Percentiles rank a stretch among this genome's conserved stretches.
Conservation (phyloP, 2,888 invertebrate species). For the Amblyjoppa fuscipennis region DNA sequence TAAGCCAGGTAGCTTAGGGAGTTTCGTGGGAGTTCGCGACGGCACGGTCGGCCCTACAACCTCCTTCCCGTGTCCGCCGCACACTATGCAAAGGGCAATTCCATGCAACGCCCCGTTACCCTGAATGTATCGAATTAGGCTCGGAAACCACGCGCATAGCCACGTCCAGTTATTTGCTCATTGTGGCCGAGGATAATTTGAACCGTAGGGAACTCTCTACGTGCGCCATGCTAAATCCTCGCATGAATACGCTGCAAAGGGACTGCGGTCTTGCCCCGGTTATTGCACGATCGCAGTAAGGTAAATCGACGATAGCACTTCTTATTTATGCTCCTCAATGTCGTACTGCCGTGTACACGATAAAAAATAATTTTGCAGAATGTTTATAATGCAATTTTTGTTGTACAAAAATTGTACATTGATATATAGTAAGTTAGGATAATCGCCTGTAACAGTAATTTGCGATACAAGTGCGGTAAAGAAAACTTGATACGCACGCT, state of each 20-base stretch:
- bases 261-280: slow-evolving; percentile 38
- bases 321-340: background rate
- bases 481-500: too few species aligned
- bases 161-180: slow-evolving; percentile 71
- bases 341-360: background rate
- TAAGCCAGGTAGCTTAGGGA: slow-evolving; percentile 42
- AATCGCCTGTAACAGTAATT: too few species aligned
- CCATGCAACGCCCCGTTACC: slow-evolving; percentile 58
- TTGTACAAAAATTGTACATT: background rate
- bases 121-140: slow-evolving; percentile 70
- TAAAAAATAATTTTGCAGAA: background rate
- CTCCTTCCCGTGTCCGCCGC: slow-evolving; percentile 9
- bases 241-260: slow-evolving; percentile 35
- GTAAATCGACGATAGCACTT: slow-evolving; percentile 52
- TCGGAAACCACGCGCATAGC: slow-evolving; percentile 52
- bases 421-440: too few species aligned
- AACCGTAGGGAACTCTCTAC: slow-evolving; percentile 52
- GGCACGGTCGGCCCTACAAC: slow-evolving; percentile 10
- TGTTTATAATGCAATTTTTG: background rate
- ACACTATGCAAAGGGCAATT: slow-evolving; percentile 50
- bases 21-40: slow-evolving; percentile 35
- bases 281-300: slow-evolving; percentile 55
- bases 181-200: slow-evolving; percentile 70
- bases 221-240: slow-evolving; percentile 60
- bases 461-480: too few species aligned